A percentile compares a stretch with the other conserved stretches of the same genome.
phyloP scores from a whole-genome alignment of 2,797 vertebrate species.

The Schizopygopsis pylzovi region DNA sequence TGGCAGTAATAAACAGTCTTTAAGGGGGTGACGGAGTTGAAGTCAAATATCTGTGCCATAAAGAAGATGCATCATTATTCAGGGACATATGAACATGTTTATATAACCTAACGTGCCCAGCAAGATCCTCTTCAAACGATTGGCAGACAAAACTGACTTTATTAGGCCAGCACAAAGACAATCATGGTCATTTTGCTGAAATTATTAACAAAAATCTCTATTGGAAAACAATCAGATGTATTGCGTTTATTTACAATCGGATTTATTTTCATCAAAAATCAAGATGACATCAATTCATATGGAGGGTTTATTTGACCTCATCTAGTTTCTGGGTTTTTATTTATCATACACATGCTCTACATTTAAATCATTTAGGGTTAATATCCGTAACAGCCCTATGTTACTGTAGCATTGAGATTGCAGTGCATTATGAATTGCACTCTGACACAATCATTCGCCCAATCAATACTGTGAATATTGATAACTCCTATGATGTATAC shows the following conservation, averaged over 20 bases:
- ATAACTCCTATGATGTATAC: background rate
- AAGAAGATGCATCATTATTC: background rate
- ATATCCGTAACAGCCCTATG: background rate
- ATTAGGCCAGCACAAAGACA: background rate
- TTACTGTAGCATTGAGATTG: background rate
- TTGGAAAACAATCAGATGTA: background rate
- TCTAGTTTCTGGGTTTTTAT: background rate
- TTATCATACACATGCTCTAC: background rate
- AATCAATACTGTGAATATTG: background rate
- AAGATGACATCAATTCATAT: background rate
- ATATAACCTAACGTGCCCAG: background rate
- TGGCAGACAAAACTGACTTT: background rate
- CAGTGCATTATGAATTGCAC: background rate
- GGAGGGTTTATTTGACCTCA: background rate
- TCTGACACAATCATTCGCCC: background rate
- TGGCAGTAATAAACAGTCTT: background rate
- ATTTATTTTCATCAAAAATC: background rate
- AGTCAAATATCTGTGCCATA: background rate
- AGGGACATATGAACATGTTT: background rate
- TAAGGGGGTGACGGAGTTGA: background rate
- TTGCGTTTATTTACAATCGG: too few species aligned
- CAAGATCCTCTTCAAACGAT: background rate
- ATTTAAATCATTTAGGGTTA: background rate
- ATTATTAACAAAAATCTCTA: background rate
- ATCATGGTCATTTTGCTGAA: background rate